phyloP scores from a whole-genome alignment of 2,888 invertebrate genomes.

The Tinea trinotella region DNA sequence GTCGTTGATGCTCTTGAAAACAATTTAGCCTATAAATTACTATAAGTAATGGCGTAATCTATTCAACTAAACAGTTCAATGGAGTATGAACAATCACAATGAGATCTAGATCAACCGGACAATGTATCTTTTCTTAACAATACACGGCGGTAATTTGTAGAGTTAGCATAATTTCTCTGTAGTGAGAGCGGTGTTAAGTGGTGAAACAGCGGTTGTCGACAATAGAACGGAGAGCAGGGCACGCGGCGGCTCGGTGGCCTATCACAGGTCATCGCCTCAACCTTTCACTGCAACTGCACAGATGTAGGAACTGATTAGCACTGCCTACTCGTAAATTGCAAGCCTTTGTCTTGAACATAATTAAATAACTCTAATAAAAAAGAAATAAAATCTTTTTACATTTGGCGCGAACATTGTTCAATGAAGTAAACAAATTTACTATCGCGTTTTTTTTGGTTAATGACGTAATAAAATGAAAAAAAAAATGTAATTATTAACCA shows the following conservation, averaged over 20 bases:
- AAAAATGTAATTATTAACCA: too few species aligned
- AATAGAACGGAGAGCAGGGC: conserved; percentile 31
- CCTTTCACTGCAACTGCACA: conserved; percentile 41
- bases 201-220: conserved; percentile 49
- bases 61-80: conserved; percentile 1
- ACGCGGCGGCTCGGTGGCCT: conserved; percentile 24
- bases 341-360: background rate
- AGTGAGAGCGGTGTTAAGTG: conserved; percentile 63
- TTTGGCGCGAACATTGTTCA: too few species aligned
- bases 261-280: conserved; percentile 50
- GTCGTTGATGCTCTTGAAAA: background rate
- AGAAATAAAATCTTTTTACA: too few species aligned
- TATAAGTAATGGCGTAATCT: background rate
- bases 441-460: too few species aligned
- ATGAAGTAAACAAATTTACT: too few species aligned
- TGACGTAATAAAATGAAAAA: too few species aligned
- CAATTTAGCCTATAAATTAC: background rate
- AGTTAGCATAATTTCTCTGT: conserved; percentile 50
- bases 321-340: background rate
- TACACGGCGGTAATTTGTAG: conserved; percentile 54
- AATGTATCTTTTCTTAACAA: conserved; percentile 53
- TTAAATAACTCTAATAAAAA: too few species aligned
- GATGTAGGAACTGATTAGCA: conserved; percentile 8
- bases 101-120: conserved; percentile 63
- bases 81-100: conserved; percentile 28